Base-by-base conservation (phyloP, 1,140 invertebrate species). In the Panagrolaimus sp. region DNA sequence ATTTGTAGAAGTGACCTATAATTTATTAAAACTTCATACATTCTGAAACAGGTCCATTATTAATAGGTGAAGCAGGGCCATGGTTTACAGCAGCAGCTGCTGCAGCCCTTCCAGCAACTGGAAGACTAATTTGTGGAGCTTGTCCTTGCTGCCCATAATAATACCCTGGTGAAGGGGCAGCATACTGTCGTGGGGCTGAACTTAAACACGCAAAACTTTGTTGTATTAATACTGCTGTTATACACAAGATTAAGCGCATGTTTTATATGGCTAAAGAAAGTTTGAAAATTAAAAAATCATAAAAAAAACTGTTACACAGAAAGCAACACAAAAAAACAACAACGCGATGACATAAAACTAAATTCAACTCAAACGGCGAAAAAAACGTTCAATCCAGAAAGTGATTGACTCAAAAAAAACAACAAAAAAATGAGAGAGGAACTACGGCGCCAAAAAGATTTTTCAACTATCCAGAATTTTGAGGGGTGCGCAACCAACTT, bases 401-500 rank as follows among this genome's bases (percentile, higher is more conserved):
- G 52, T 28, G 52, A 58, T 58, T 58, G 52, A 58, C 52, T 58
- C 28, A 58, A 58, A 58, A 58, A 58, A 58, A 28, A 28, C 52
- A 58, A 26, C 15, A 58, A 58, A 58, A 28, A 21, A 58, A 21
- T 12, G 28, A 21, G 17, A 21, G 52, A 21, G 47, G 47, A 15
- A n/a, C 28, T 21, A 21, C n/a, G 28, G 52, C 21, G 52, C 28
- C 28, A 21, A 21, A 24, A 28, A n/a, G 52, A 28, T 26, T 58
- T 21, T 26, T 28, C 48, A n/a, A 21, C 52, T 38, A 38, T 58
- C 52, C 52, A n/a, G 52, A 26, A 21, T 12, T 26, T 58, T 58
- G 52, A 21, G 52, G n/a, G 21, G 21, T 21, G 52, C 52, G 52
- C 21, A 58, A 21, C 26, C 48, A 24, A 21, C 52, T 58, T 38